A percentile compares a stretch with the other conserved stretches of the same genome.
Evolutionary conservation across 2,797 vertebrate genomes (phyloP).

Genomic region (Tangara arthus): DNA sequence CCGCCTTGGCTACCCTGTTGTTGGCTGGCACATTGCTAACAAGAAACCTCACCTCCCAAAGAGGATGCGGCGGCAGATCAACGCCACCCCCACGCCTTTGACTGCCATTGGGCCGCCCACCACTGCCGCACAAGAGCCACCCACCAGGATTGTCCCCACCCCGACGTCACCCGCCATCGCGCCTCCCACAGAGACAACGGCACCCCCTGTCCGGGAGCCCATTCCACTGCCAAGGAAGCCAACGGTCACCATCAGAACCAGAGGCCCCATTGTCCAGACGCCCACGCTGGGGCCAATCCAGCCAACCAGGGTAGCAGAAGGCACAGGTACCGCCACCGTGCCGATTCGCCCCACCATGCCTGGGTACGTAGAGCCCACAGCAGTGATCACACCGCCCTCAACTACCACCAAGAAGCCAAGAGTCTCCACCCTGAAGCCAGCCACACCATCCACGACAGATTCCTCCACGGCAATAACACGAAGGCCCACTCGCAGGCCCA

Average conservation of each 20-base stretch:
- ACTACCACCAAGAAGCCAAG: slow-evolving; percentile 82
- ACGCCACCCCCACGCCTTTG: slow-evolving; percentile 87
- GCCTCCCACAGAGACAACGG: slow-evolving; percentile 86
- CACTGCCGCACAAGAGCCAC: slow-evolving; percentile 85
- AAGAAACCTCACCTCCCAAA: slow-evolving; percentile 92
- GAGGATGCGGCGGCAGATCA: slow-evolving; percentile 88
- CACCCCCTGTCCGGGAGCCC: slow-evolving; percentile 89
- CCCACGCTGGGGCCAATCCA: slow-evolving; percentile 89
- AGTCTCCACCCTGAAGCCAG: slow-evolving; percentile 80
- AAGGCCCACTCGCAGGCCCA: slow-evolving; percentile 80
- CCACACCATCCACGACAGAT: slow-evolving; percentile 75
- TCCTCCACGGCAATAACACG: slow-evolving; percentile 81
- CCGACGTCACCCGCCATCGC: slow-evolving; percentile 92
- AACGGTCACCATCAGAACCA: slow-evolving; percentile 85
- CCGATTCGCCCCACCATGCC: slow-evolving; percentile 88
- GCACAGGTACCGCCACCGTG: slow-evolving; percentile 82
- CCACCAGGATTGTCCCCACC: slow-evolving; percentile 88
- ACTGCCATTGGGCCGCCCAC: slow-evolving; percentile 88
- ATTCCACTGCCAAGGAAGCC: slow-evolving; percentile 90
- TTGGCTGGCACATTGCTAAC: slow-evolving; percentile 98
- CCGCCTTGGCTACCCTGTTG: slow-evolving; percentile 91
- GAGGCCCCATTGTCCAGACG: slow-evolving; percentile 90
- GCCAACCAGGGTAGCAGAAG: slow-evolving; percentile 88
- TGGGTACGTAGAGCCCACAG: slow-evolving; percentile 86
- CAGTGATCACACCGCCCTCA: slow-evolving; percentile 85